Percentiles rank a stretch among this genome's conserved stretches.
These are phyloP conservation scores for Rapana venosa DNA, from an alignment of 2,888 invertebrate species.

Conservation along the genomic window DNA sequence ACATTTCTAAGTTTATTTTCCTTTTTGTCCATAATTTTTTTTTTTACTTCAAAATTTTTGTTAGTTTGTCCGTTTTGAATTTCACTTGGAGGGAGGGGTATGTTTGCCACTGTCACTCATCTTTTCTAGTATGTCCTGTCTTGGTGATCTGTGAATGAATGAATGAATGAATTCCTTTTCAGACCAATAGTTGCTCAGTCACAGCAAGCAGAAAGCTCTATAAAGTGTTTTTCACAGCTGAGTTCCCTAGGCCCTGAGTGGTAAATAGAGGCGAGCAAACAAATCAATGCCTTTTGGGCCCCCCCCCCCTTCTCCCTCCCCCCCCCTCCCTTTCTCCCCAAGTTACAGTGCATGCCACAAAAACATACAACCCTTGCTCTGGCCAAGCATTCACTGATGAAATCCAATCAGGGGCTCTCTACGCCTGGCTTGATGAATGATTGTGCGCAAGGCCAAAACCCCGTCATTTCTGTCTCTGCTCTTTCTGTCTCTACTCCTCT, in stretches of 20 bases:
- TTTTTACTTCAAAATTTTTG: no score
- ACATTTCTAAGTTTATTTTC: no score
- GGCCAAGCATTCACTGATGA: neutral
- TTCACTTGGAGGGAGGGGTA: no score
- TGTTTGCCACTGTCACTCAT: no score
- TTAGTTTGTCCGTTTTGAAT: no score
- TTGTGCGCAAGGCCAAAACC: neutral
- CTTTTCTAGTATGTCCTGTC: no score
- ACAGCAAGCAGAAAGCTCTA: neutral
- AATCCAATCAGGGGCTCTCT: neutral
- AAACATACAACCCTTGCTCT: neutral
- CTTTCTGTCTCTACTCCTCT: no score
- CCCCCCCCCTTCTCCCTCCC: neutral
- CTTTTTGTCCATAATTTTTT: no score
- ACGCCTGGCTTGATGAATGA: neutral
- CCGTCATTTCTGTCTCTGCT: neutral
- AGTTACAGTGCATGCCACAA: neutral
- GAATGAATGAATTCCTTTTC: slow-evolving; percentile 11
- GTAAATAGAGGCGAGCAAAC: neutral
- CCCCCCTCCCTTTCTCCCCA: no score
- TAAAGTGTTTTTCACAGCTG: neutral
- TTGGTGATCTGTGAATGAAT: no score
- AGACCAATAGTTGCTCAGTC: neutral
- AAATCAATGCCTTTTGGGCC: neutral
- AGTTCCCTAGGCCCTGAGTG: neutral